These are phyloP conservation scores for Brachymystax lenok DNA, from an alignment of 2,797 vertebrate genomes.

Conservation along the genomic window DNA sequence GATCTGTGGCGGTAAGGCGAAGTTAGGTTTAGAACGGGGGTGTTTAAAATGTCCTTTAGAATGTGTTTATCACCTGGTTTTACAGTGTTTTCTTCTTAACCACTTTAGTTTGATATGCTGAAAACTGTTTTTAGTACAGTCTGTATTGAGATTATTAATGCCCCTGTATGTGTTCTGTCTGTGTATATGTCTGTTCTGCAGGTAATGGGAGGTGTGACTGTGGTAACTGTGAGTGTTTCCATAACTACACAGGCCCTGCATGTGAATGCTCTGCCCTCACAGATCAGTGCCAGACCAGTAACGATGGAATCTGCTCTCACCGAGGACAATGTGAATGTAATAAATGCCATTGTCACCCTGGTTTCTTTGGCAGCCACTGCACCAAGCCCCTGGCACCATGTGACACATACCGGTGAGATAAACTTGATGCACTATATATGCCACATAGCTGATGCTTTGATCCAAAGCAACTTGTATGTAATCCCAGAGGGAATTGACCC, in stretches of 20 bases:
- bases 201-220: constrained; percentile 22
- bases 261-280: constrained; percentile 18
- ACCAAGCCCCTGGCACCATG: constrained; percentile 1
- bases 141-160: not conserved
- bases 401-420: not conserved
- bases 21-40: not conserved
- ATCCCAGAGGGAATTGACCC: too few species aligned
- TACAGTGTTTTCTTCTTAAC: not conserved
- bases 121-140: not conserved
- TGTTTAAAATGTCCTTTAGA: not conserved
- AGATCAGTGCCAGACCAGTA: constrained; percentile 13
- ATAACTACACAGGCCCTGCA: constrained; percentile 15
- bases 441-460: too few species aligned
- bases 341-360: constrained; percentile 1
- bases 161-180: too few species aligned
- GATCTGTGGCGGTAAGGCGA: not conserved
- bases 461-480: too few species aligned
- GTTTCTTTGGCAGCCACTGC: constrained; percentile 11
- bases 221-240: constrained; percentile 21
- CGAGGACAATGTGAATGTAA: constrained; percentile 14
- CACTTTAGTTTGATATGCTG: not conserved
- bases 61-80: too few species aligned
- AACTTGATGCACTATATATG: too few species aligned
- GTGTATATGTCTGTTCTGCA: not conserved
- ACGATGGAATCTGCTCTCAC: not conserved